Base-by-base conservation (phyloP, 1,140 invertebrate species). In the Formica selysi region DNA sequence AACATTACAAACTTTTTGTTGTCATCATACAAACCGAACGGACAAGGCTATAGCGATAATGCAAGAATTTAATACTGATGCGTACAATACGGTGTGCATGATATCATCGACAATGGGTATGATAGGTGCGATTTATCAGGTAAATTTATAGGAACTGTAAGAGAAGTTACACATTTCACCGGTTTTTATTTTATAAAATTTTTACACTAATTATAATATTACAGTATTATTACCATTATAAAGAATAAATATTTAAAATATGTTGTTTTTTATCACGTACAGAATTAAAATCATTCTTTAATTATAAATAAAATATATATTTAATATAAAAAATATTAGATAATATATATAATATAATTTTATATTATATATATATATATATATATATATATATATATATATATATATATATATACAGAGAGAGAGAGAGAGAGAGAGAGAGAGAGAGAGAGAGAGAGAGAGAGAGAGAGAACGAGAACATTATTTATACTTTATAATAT, bases 1-100 rank as follows among this genome's bases (percentile, higher is more conserved):
- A 54, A 97, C 97, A 59, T 97, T 97, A 92, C 97, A 98, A 95
- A 97, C 97, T 10, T 97, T 97, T 94, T 97, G 97, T 93, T 97
- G 97, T 92, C 96, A 97, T 91, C 96, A 96, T 89, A 96, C 96
- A 13, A 97, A 96, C 84, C 96, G 95, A 78, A 96, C 96, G 57
- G 95, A 96, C 74, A 95, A 96, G 91, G 96, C 96, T 44, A 94
- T 96, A 5, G 94, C 94, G 91, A 96, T 97, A 76, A 96, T 97
- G 96, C 93, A 96, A 89, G 96, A 97, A 94, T 97, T 97, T 90
- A 96, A 97, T 91, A 96, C 96, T 0, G 95, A 96, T 88, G 95
- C 96, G 10, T 97, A 97, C 93, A 98, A 98, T 92, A 95, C 93
- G 22, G 96, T 98, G 11, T 97, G 97, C 92, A 95, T 98, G 91